Conservation (phyloP, 1,140 invertebrate species). For the Dendroctonus ponderosae region DNA sequence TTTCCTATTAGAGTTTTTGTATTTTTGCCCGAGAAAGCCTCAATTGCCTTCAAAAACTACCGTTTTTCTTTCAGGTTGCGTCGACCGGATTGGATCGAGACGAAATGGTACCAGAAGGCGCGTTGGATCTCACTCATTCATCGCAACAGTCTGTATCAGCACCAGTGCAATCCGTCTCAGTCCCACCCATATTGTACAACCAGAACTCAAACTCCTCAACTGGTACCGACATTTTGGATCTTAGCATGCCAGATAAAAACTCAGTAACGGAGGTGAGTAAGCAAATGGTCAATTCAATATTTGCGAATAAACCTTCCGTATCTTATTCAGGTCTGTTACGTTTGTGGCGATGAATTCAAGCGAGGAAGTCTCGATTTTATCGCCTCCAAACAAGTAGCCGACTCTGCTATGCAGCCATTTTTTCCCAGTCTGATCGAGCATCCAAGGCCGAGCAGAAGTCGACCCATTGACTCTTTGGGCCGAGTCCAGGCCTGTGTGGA, state of each 20-base stretch:
- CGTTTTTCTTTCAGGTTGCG: conserved; percentile 17
- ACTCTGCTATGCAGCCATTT: conserved; percentile 62
- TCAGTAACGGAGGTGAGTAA: conserved; percentile 69
- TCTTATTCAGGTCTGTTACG: conserved; percentile 63
- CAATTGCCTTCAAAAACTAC: too few species aligned
- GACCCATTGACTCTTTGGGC: conserved; percentile 79
- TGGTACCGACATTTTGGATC: conserved; percentile 73
- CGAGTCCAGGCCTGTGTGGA: conserved; percentile 75
- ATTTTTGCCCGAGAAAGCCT: too few species aligned
- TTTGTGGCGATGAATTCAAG: conserved; percentile 84
- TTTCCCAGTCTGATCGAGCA: conserved; percentile 84
- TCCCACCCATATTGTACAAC: conserved; percentile 45
- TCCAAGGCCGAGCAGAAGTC: conserved; percentile 75
- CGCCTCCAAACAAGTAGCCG: conserved; percentile 58
- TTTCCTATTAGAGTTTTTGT: too few species aligned
- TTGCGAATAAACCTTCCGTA: neutral
- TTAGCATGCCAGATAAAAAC: conserved; percentile 90
- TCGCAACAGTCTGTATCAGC: conserved; percentile 34
- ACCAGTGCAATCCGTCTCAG: conserved; percentile 36
- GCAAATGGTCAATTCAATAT: neutral
- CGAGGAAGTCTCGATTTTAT: conserved; percentile 71
- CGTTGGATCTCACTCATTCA: conserved; percentile 62
- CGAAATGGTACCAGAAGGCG: conserved; percentile 54
- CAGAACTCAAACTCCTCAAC: conserved; percentile 50
- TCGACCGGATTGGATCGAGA: conserved; percentile 26